phyloP scores from a whole-genome alignment of 2,888 invertebrate genomes.

The Latrodectus hesperus region DNA sequence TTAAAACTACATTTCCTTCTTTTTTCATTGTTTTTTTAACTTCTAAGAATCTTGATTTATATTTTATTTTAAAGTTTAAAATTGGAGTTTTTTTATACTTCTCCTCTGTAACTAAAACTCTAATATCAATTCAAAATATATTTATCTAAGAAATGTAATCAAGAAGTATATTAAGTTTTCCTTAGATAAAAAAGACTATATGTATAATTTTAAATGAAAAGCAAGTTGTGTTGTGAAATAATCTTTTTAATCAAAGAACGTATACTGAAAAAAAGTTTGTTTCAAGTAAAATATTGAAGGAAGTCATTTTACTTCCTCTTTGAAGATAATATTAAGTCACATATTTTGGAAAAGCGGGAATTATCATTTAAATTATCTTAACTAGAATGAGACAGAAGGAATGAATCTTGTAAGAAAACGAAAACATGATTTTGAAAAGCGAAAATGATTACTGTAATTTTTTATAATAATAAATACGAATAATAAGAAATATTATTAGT shows the following conservation, averaged over 20 bases:
- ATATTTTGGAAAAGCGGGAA: too few relatives aligned
- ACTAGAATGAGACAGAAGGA: too few relatives aligned
- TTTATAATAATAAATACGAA: too few relatives aligned
- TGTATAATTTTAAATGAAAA: too few relatives aligned
- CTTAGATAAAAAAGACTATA: background rate
- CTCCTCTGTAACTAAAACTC: constrained; percentile 10
- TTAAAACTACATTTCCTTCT: constrained; percentile 19
- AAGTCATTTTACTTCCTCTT: background rate
- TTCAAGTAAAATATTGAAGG: background rate
- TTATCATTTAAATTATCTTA: too few relatives aligned
- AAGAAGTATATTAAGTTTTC: background rate
- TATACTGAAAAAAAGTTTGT: constrained; percentile 15
- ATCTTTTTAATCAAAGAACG: too few relatives aligned
- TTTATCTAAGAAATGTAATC: constrained; percentile 37
- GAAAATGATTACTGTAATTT: too few relatives aligned
- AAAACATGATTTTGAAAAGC: too few relatives aligned
- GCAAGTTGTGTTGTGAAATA: too few relatives aligned
- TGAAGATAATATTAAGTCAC: too few relatives aligned
- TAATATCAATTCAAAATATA: constrained; percentile 24
- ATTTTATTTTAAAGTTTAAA: constrained; percentile 19
- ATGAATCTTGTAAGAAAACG: too few relatives aligned
- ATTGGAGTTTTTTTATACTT: constrained; percentile 7
- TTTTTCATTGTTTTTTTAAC: constrained; percentile 7
- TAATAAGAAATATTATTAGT: too few relatives aligned
- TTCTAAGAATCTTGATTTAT: constrained; percentile 3